phyloP scores from a whole-genome alignment of 2,113 vertebrate genomes.

The Haplochromis vanheusdeni region DNA sequence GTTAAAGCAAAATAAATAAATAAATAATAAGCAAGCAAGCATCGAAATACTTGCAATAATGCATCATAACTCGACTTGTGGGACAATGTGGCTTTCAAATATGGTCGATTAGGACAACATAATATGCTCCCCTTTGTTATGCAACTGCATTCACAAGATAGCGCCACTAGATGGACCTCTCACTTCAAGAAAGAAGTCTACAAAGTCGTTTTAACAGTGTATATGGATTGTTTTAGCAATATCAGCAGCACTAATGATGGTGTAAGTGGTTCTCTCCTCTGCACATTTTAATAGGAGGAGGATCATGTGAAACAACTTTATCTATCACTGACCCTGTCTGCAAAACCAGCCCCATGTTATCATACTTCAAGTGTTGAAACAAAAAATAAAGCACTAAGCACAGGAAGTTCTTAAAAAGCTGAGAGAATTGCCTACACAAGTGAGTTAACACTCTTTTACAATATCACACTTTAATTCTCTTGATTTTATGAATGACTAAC shows the following conservation, averaged over 20 bases:
- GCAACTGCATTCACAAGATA: slow-evolving; percentile 1
- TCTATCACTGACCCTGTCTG: background rate
- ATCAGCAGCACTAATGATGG: background rate
- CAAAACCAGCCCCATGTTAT: background rate
- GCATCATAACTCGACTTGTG: background rate
- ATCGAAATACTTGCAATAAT: background rate
- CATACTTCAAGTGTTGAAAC: background rate
- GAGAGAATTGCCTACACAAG: background rate
- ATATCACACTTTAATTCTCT: background rate
- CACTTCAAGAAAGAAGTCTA: slow-evolving; percentile 9
- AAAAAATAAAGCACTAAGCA: background rate
- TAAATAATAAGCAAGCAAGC: background rate
- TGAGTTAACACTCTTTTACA: background rate
- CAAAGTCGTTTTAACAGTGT: no score
- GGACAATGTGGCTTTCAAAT: background rate
- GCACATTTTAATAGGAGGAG: background rate
- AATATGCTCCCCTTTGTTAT: background rate
- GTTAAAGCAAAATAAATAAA: background rate
- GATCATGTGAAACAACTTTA: background rate
- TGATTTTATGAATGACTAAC: background rate
- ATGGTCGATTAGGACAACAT: background rate
- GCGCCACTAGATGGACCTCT: slow-evolving; percentile 49
- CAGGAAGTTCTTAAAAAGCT: background rate
- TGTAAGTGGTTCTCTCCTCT: background rate
- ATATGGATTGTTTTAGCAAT: background rate